These are phyloP conservation scores for Furcula furcula DNA, from an alignment of 2,888 invertebrate genomes.

Conservation along the genomic window DNA sequence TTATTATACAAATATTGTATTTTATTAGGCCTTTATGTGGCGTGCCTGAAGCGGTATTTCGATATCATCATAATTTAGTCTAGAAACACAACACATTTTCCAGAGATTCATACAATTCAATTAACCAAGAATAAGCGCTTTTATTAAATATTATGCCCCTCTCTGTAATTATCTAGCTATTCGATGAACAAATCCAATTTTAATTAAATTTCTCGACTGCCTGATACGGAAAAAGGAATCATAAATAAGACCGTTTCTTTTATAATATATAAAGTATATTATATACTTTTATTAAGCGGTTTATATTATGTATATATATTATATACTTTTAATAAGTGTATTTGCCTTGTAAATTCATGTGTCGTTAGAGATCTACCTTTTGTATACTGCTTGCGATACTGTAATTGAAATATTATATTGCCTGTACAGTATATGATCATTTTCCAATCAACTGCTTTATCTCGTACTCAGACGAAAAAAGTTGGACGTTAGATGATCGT, in stretches of 20 bases:
- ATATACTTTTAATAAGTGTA: too few species aligned
- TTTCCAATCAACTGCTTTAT: too few species aligned
- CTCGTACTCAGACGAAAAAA: too few species aligned
- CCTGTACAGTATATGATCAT: too few species aligned
- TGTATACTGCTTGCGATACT: too few species aligned
- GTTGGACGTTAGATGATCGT: too few species aligned
- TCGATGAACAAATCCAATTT: constrained; percentile 3
- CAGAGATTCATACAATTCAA: not conserved
- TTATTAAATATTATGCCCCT: not conserved
- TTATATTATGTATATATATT: too few species aligned
- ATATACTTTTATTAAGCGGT: too few species aligned
- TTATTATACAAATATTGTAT: not conserved
- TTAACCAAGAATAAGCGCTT: not conserved
- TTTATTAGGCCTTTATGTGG: not conserved
- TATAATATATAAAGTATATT: not conserved
- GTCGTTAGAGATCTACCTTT: too few species aligned
- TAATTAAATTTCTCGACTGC: constrained; percentile 13
- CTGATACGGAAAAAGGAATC: not conserved
- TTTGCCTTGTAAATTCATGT: too few species aligned
- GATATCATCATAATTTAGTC: not conserved
- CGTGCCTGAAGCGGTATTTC: not conserved
- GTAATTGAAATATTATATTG: too few species aligned
- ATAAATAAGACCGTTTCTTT: not conserved
- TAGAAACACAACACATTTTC: not conserved
- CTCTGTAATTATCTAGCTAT: not conserved